phyloP scores from a whole-genome alignment of 2,888 invertebrate genomes.

The Rhopalosiphum nymphaeae region DNA sequence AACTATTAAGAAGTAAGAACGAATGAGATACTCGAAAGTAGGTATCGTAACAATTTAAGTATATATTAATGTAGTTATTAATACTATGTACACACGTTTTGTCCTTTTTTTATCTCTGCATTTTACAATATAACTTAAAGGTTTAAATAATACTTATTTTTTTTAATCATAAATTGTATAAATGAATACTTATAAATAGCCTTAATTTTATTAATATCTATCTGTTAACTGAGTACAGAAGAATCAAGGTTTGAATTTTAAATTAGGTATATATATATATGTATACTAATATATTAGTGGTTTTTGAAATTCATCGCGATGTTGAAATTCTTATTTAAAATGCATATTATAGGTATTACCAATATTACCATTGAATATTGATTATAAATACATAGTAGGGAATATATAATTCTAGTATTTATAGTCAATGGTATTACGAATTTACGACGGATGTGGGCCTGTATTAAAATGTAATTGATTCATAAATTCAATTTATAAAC shows the following conservation, averaged over 20 bases:
- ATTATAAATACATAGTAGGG: too few species aligned
- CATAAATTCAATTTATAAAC: background rate
- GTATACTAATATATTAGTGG: background rate
- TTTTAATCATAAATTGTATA: too few species aligned
- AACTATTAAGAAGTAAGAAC: background rate
- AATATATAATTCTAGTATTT: background rate
- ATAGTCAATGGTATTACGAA: background rate
- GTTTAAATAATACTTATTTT: too few species aligned
- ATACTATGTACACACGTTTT: background rate
- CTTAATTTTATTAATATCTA: background rate
- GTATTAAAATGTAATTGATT: background rate
- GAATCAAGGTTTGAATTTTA: background rate
- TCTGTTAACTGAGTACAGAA: background rate
- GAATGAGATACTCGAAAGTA: background rate
- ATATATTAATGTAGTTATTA: too few species aligned
- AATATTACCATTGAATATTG: background rate
- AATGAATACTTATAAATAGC: too few species aligned
- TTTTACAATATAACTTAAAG: background rate
- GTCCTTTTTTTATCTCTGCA: background rate
- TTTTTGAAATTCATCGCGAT: background rate
- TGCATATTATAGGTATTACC: background rate
- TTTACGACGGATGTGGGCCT: background rate
- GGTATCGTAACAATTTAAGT: background rate
- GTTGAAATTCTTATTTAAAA: background rate
- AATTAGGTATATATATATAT: background rate